Percentiles rank a stretch among this genome's conserved stretches.
Evolutionary conservation across 2,113 vertebrate species (phyloP).

Genomic region (Takifugu bimaculatus): DNA sequence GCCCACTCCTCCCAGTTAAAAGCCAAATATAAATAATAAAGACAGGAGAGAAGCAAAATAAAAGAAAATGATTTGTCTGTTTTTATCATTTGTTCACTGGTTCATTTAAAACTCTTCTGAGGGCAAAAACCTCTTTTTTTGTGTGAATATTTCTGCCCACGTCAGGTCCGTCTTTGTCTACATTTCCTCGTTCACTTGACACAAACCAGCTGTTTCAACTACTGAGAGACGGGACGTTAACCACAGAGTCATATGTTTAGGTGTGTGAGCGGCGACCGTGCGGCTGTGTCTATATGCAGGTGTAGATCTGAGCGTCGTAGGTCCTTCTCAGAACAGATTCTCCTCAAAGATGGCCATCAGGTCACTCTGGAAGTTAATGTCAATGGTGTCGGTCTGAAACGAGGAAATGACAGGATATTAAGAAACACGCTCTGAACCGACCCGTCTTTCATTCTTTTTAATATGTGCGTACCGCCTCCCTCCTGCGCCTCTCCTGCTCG

Average conservation of each 20-base stretch:
- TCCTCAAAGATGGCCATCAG: constrained; percentile 94
- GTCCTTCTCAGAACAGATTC: constrained; percentile 82
- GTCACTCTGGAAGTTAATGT: constrained; percentile 97
- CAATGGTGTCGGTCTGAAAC: constrained; percentile 82
- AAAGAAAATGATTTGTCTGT: constrained; percentile 28
- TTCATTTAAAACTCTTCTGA: constrained; percentile 10
- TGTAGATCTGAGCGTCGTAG: constrained; percentile 28
- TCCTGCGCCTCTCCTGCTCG: constrained; percentile 87
- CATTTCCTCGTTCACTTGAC: constrained; percentile 43
- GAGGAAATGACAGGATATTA: neutral
- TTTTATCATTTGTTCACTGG: constrained; percentile 21
- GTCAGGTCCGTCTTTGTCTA: constrained; percentile 2
- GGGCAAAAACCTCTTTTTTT: constrained; percentile 18
- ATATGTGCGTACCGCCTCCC: constrained; percentile 78
- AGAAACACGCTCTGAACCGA: neutral
- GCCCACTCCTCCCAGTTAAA: constrained; percentile 18
- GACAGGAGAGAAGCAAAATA: constrained; percentile 19
- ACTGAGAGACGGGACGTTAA: constrained; percentile 50
- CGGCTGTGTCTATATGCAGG: constrained; percentile 23
- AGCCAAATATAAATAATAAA: constrained; percentile 7
- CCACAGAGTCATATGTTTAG: constrained; percentile 16
- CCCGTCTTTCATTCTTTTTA: too few relatives aligned
- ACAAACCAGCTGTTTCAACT: constrained; percentile 52
- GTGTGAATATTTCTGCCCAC: too few relatives aligned
- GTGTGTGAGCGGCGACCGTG: constrained; percentile 25